Evolutionary conservation across 2,797 vertebrate genomes (phyloP), one percentile per base, ranked within the genome.

Genomic region (Characodon lateralis): DNA sequence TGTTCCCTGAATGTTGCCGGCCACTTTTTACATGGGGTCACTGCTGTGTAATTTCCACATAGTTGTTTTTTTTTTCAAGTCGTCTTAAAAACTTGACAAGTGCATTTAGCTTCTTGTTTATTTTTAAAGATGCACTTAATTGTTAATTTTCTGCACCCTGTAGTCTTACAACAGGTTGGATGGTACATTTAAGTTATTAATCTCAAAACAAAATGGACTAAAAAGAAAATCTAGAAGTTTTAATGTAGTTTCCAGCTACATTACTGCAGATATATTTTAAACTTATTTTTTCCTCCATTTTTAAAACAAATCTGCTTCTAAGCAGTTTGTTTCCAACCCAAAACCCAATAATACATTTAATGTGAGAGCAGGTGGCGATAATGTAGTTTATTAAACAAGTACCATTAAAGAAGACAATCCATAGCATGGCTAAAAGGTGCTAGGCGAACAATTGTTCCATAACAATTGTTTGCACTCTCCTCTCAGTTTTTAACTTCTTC

Each of bases 71-170:
- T 74, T 48, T 31, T 48, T 20, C 58, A 31, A 6, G 63, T 74
- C n/a, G 69, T 70, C 61, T 58, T 80, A 61, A 35, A 66, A 77
- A 71, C 68, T 79, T 79, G 59, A 83, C 89, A 88, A 89, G 63
- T 93, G 81, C 84, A 90, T 91, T 87, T 69, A 70, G 41, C 89
- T 89, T 81, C 41, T 87, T 83, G 26, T 81, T 82, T 84, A 73
- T 72, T 79, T 77, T 81, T 72, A 76, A 48, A 71, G 18, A 50
- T 20, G 5, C 86, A 89, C 72, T 26, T 91, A 83, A 76, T 66
- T 87, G 71, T 83, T 77, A 24, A 66, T 16, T 80, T 78, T 77
- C 35, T 26, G 55, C 76, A 56, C 28, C 59, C 48, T 31, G 75
- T 68, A 76, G 35, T 71, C 73, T 78, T 50, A 68, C 7, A 73